These are phyloP conservation scores for Seira sanloemensis DNA, from an alignment of 2,888 invertebrate genomes.

Conservation along the genomic window DNA sequence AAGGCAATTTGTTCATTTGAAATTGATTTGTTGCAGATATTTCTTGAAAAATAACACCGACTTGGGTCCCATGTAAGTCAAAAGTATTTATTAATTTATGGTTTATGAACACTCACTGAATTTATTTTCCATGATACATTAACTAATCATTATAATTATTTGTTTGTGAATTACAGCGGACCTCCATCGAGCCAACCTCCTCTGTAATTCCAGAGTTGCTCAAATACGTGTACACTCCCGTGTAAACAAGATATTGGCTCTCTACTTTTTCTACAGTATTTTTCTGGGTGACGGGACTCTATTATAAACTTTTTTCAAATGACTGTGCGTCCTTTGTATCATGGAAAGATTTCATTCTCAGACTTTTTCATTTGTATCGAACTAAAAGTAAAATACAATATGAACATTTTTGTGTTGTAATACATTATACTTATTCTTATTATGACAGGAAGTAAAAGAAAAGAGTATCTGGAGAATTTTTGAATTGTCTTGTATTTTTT, in stretches of 20 bases:
- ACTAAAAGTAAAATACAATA: slow-evolving; percentile 58
- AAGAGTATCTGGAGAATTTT: slow-evolving; percentile 53
- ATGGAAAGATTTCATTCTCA: slow-evolving; percentile 60
- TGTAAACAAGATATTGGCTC: slow-evolving; percentile 72
- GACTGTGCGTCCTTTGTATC: slow-evolving; percentile 64
- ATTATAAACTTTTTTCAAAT: slow-evolving; percentile 40
- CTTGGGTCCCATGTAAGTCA: slow-evolving; percentile 64
- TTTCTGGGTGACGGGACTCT: slow-evolving; percentile 72
- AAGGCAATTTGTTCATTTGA: background rate
- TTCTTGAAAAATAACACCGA: slow-evolving; percentile 74
- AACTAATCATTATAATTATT: background rate
- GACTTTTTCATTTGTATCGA: slow-evolving; percentile 66
- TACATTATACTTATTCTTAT: slow-evolving; percentile 59
- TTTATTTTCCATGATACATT: background rate
- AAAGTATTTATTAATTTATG: background rate
- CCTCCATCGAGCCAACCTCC: slow-evolving; percentile 71
- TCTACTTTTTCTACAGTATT: slow-evolving; percentile 74
- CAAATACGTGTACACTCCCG: slow-evolving; percentile 71
- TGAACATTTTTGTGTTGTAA: slow-evolving; percentile 66
- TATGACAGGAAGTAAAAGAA: slow-evolving; percentile 58
- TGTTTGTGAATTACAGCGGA: slow-evolving; percentile 19
- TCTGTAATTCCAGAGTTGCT: slow-evolving; percentile 73
- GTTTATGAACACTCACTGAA: background rate
- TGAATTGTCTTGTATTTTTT: background rate
- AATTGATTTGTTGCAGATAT: slow-evolving; percentile 63